These are phyloP conservation scores for Raja brachyura DNA, from an alignment of 2,113 vertebrate species.

Conservation along the genomic window DNA sequence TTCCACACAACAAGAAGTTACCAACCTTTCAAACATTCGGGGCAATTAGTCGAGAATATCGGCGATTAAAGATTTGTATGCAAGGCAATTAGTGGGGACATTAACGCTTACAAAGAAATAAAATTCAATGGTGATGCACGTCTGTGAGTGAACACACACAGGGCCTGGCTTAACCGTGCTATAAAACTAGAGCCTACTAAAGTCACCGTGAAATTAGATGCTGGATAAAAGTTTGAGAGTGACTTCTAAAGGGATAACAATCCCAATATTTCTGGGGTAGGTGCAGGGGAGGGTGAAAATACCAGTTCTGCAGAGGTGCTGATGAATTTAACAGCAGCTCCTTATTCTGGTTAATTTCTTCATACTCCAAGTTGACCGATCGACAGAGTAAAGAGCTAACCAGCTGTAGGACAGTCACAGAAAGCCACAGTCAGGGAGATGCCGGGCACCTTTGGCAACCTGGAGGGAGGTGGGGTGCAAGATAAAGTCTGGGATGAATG, in stretches of 20 bases:
- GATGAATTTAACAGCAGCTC: neutral
- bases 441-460: neutral
- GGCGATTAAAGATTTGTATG: neutral
- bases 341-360: neutral
- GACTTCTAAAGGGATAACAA: neutral
- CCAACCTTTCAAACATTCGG: neutral
- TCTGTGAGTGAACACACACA: neutral
- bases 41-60: neutral
- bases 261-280: neutral
- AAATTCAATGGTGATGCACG: neutral
- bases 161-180: neutral
- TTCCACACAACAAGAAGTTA: too few species aligned
- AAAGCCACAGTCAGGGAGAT: neutral
- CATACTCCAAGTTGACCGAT: neutral
- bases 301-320: neutral
- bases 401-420: neutral
- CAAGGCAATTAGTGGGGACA: neutral
- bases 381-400: neutral
- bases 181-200: neutral
- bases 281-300: neutral
- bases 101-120: neutral
- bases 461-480: neutral
- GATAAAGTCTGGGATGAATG: too few species aligned
- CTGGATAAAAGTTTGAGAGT: neutral
- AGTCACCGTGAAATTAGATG: neutral